These are phyloP conservation scores for Mesochorus sp. DNA, from an alignment of 2,888 invertebrate genomes.

Conservation along the genomic window DNA sequence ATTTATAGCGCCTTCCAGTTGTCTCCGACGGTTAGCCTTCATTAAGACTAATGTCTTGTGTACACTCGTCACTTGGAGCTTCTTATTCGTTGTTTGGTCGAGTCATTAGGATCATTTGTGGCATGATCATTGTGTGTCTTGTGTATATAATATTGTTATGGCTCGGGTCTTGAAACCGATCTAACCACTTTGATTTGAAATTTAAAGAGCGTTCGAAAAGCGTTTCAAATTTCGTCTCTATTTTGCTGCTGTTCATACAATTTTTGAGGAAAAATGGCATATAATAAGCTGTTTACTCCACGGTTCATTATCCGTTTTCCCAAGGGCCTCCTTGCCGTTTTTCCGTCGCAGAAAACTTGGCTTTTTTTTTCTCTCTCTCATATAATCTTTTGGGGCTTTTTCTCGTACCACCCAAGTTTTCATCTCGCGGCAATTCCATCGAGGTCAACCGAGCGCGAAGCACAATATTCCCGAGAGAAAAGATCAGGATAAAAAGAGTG, in stretches of 20 bases:
- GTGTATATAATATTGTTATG: neutral
- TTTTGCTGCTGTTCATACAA: too few relatives aligned
- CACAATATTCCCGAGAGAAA: slow-evolving; percentile 26
- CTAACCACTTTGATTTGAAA: slow-evolving; percentile 26
- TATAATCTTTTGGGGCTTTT: neutral
- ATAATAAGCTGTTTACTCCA: too few relatives aligned
- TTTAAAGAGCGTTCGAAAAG: too few relatives aligned
- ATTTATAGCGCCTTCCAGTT: slow-evolving; percentile 68
- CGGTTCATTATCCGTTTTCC: too few relatives aligned
- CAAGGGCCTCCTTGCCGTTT: neutral
- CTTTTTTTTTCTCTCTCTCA: neutral
- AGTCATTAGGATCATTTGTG: slow-evolving; percentile 22
- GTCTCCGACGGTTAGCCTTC: slow-evolving; percentile 60
- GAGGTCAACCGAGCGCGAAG: slow-evolving; percentile 45
- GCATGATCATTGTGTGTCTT: slow-evolving; percentile 19
- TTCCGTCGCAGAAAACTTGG: neutral
- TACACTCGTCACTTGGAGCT: slow-evolving; percentile 21
- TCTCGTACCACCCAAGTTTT: slow-evolving; percentile 31
- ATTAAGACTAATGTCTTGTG: slow-evolving; percentile 62
- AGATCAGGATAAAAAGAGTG: slow-evolving; percentile 34
- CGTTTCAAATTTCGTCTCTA: too few relatives aligned
- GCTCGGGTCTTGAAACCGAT: neutral
- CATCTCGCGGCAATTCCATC: slow-evolving; percentile 38
- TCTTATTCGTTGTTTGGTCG: slow-evolving; percentile 11
- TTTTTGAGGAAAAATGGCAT: too few relatives aligned